Evolutionary conservation across 2,113 vertebrate species (phyloP).

Genomic region (Tyto alba): DNA sequence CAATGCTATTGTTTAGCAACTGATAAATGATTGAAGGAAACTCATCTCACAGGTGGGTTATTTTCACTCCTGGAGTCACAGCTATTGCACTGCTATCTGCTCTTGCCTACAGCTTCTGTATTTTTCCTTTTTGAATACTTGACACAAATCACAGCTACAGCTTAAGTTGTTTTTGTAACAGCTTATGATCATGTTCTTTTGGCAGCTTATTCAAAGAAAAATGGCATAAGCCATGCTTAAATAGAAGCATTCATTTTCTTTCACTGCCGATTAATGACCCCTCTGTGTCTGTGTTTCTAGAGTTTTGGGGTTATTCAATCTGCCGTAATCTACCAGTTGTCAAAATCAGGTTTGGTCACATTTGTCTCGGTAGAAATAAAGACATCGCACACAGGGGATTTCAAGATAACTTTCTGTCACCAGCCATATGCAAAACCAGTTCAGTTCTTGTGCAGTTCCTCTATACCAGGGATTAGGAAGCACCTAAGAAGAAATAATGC

Average conservation of each 20-base stretch:
- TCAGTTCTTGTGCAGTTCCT: background rate
- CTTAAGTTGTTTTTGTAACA: background rate
- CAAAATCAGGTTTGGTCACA: background rate
- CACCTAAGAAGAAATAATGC: background rate
- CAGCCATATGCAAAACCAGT: background rate
- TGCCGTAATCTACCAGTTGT: background rate
- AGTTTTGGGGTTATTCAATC: background rate
- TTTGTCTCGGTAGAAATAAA: background rate
- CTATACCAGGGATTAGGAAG: background rate
- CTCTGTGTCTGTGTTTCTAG: background rate
- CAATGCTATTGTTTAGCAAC: background rate
- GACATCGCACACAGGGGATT: background rate
- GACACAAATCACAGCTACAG: background rate
- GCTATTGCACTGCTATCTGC: background rate
- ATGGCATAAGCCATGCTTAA: background rate
- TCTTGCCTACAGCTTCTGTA: background rate
- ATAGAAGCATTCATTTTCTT: background rate
- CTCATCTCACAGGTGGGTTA: background rate
- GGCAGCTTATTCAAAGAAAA: background rate
- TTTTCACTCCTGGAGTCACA: background rate
- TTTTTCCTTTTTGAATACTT: background rate
- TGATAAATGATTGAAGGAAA: background rate
- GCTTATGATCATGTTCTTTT: conserved; percentile 13
- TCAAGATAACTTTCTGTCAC: background rate
- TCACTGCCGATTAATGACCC: background rate